A percentile compares a stretch with the other conserved stretches of the same genome.
phyloP scores from a whole-genome alignment of 1,140 invertebrate genomes.

The Adelges cooleyi region DNA sequence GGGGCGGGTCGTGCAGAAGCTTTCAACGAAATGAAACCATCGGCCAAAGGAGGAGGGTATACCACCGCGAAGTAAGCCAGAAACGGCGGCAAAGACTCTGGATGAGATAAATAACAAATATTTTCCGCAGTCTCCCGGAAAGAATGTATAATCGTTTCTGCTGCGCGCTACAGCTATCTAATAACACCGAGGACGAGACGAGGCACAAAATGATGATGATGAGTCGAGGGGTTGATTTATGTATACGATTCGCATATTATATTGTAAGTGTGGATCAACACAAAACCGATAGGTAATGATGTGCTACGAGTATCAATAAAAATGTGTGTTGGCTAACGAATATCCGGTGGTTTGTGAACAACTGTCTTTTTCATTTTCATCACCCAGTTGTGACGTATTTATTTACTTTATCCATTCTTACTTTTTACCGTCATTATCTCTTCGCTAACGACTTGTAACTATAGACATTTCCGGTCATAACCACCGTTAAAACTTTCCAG shows the following conservation, averaged over 20 bases:
- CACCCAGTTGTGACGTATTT: no score
- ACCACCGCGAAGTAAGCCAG: background rate
- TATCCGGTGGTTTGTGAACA: background rate
- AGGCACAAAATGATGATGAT: no score
- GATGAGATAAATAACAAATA: slow-evolving; percentile 1
- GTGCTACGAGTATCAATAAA: no score
- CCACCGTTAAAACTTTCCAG: no score
- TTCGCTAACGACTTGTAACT: no score
- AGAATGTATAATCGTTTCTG: slow-evolving; percentile 1
- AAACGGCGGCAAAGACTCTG: background rate
- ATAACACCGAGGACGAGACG: no score
- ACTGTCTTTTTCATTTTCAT: background rate
- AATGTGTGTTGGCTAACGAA: background rate
- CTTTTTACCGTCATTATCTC: no score
- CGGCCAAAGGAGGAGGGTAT: background rate
- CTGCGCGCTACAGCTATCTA: background rate
- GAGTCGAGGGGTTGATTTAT: slow-evolving; percentile 16
- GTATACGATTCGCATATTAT: background rate
- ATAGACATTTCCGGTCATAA: no score
- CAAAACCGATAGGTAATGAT: background rate
- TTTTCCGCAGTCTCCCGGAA: slow-evolving; percentile 22
- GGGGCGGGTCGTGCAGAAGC: background rate
- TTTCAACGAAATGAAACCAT: slow-evolving; percentile 24
- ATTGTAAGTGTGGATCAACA: background rate
- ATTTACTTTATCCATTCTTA: no score